Evolutionary conservation across 1,140 invertebrate genomes (phyloP).

Genomic region (Zaprionus inermis): DNA sequence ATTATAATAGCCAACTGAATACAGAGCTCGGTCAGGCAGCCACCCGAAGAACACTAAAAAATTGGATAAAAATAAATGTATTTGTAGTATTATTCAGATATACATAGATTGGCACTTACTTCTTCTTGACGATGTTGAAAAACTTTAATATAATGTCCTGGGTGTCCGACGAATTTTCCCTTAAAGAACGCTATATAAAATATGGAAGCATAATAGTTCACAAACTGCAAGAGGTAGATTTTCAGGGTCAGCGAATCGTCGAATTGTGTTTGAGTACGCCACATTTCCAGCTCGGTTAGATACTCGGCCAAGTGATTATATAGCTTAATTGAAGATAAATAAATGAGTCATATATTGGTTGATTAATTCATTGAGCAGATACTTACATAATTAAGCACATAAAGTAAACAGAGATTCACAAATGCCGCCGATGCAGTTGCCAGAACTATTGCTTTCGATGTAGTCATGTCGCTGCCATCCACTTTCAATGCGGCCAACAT

Average conservation of each 20-base stretch:
- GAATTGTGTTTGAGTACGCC: conserved; percentile 98
- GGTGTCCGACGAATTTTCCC: conserved; percentile 95
- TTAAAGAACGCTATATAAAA: conserved; percentile 99
- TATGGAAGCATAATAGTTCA: conserved; percentile 99
- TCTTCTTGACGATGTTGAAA: conserved; percentile 93
- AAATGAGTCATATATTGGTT: not conserved
- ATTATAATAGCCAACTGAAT: conserved; percentile 97
- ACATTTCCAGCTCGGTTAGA: conserved; percentile 96
- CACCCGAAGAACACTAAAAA: conserved; percentile 91
- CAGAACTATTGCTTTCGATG: conserved; percentile 91
- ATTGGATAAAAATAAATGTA: conserved; percentile 21
- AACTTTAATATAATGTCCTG: conserved; percentile 90
- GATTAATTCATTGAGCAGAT: not conserved
- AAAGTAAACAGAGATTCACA: conserved; percentile 94
- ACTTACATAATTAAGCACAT: conserved; percentile 93
- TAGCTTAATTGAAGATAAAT: conserved; percentile 85
- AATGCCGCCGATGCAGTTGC: conserved; percentile 93
- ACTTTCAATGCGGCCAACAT: conserved; percentile 89
- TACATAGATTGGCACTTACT: conserved; percentile 84
- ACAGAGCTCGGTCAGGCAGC: conserved; percentile 95
- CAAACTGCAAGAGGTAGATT: conserved; percentile 98
- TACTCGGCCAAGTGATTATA: conserved; percentile 95
- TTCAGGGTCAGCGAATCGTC: conserved; percentile 98
- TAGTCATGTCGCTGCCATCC: conserved; percentile 87
- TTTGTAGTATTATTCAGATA: too few species aligned